Evolutionary conservation across 2,113 vertebrate genomes (phyloP).

Genomic region (Gopherus evgoodei): DNA sequence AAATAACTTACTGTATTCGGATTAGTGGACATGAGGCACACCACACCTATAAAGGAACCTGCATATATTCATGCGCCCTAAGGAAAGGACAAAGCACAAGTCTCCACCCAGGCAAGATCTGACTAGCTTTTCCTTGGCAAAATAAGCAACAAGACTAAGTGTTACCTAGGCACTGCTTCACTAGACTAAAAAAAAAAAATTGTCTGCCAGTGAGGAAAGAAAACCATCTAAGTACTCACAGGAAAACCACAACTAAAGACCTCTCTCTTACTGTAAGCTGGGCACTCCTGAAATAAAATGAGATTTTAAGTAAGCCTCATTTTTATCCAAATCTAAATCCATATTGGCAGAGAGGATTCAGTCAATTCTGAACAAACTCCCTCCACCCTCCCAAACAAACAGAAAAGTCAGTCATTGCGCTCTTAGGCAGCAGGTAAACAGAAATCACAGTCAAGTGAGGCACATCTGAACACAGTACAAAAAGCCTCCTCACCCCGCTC

Average conservation of each 20-base stretch:
- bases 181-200: background rate
- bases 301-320: background rate
- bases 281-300: background rate
- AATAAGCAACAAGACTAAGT: background rate
- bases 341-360: background rate
- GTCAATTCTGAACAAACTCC: background rate
- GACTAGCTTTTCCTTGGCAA: background rate
- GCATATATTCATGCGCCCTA: background rate
- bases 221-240: background rate
- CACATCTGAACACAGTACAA: background rate
- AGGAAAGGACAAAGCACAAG: background rate
- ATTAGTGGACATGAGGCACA: background rate
- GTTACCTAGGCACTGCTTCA: background rate
- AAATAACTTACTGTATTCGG: background rate
- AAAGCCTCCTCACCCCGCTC: background rate
- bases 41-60: background rate
- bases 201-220: background rate
- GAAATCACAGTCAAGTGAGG: background rate
- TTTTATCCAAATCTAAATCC: background rate
- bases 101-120: background rate
- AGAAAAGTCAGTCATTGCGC: background rate
- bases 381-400: background rate
- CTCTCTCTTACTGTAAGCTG: background rate
- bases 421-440: background rate
- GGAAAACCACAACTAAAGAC: background rate